Evolutionary conservation across 2,888 invertebrate species (phyloP), one percentile per base, ranked within the genome.

Genomic region (Ctena decussata): DNA sequence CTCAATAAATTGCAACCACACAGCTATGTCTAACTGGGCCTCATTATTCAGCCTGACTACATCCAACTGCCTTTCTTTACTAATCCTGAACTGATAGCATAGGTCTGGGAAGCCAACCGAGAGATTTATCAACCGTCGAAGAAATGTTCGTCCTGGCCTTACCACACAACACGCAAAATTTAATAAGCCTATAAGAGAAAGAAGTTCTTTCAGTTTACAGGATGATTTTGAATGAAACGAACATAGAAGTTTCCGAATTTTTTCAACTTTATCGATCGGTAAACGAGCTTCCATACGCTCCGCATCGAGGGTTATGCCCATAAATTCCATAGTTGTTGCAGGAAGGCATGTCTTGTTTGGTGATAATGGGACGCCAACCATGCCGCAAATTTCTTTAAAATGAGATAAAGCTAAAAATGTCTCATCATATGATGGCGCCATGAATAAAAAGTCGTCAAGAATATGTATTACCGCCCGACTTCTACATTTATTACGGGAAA

Each of bases 91-190:
- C 1, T 53, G 65, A 53, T 53, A 53, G 41, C 15, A 15, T 5
- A 82, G 77, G 18, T 82, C 75, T 3, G 30, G 41, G 0, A 87
- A 24, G 0, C 84, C 87, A 15, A 80, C 76, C 32, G 89, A 85
- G 21, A 87, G 71, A 44, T 89, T 81, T 71, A 84, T 87, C 18
- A 89, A 49, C 12, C 87, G 41, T 0, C 89, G 57, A 24, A 89
- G 39, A 79, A 87, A 89, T 24, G 80, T 41, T 18, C 87, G 35
- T n/a, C 84, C 88, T 15, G 81, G 82, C 0, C 27, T 11, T 27
- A 86, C 74, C 1, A 82, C 85, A 18, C 74, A 6, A 44, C 88
- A 84, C 18, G 84, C 85, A 75, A 88, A 86, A 60, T 84, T 82
- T 5, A 88, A 39, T 0, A 86, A 21, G 6, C 82, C 86, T n/a